phyloP scores from a whole-genome alignment of 1,140 invertebrate genomes.

The Pseudomyrmex pallidus region DNA sequence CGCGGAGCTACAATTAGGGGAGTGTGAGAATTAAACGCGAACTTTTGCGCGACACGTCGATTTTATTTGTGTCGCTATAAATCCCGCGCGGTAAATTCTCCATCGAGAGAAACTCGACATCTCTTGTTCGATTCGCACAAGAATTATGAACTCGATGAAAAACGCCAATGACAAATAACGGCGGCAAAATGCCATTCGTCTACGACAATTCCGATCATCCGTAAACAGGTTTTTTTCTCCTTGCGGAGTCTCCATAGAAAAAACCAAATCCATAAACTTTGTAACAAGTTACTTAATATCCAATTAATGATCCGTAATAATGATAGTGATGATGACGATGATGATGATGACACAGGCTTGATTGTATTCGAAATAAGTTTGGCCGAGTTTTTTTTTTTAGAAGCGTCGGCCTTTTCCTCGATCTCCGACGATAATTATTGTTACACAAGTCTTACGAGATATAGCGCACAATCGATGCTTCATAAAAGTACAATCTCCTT shows the following conservation, averaged over 20 bases:
- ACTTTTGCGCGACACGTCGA: conserved; percentile 1
- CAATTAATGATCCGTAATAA: background rate
- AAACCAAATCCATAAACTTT: conserved; percentile 17
- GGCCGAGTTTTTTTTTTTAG: background rate
- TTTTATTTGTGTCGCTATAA: conserved; percentile 33
- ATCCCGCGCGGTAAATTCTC: background rate
- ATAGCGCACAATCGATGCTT: background rate
- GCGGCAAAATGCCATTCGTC: background rate
- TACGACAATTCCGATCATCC: conserved; percentile 10
- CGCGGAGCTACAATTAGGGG: conserved; percentile 32
- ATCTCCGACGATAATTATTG: background rate
- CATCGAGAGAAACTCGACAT: conserved; percentile 10
- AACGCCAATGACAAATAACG: background rate
- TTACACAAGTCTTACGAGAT: background rate
- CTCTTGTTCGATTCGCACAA: conserved; percentile 1
- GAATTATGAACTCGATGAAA: conserved; percentile 8
- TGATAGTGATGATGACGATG: background rate
- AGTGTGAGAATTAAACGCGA: conserved; percentile 31
- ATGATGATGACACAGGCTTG: background rate
- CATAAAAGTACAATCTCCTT: background rate
- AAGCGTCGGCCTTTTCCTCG: background rate
- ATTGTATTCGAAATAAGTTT: background rate
- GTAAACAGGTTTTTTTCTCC: conserved; percentile 30
- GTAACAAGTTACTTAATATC: background rate
- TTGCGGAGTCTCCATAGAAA: background rate